A percentile compares a stretch with the other conserved stretches of the same genome.
These are phyloP conservation scores for Neocrepidodera transversa DNA, from an alignment of 2,888 invertebrate species.

Conservation along the genomic window DNA sequence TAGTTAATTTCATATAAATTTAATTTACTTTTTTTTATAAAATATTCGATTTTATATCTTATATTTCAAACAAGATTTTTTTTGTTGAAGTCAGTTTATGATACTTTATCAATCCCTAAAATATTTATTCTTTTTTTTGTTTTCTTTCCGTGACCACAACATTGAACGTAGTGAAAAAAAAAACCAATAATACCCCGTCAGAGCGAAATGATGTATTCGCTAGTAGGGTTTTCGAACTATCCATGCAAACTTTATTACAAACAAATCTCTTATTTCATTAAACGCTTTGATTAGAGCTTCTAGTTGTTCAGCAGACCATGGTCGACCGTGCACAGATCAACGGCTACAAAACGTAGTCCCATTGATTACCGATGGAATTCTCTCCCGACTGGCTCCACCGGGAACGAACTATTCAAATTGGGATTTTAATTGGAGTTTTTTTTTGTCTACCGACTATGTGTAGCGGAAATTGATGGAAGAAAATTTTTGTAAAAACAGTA, in stretches of 20 bases:
- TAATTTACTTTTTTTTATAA: no score
- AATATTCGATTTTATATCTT: no score
- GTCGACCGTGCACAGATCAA: conserved; percentile 42
- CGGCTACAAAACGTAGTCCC: conserved; percentile 36
- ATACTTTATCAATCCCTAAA: background rate
- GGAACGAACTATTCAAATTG: conserved; percentile 17
- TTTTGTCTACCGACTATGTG: conserved; percentile 4
- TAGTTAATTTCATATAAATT: no score
- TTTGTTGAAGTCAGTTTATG: no score
- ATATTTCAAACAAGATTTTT: no score
- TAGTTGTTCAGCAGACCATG: conserved; percentile 57
- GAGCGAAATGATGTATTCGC: conserved; percentile 13
- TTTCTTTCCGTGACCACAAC: background rate
- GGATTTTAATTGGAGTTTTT: conserved; percentile 11
- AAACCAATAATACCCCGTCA: conserved; percentile 2
- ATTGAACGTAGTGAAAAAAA: conserved; percentile 4
- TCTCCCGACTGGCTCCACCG: background rate
- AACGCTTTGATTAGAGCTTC: conserved; percentile 57
- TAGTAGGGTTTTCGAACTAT: conserved; percentile 21
- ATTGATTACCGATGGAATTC: conserved; percentile 27
- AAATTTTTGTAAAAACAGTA: conserved; percentile 1
- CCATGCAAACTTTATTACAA: conserved; percentile 38
- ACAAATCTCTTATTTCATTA: conserved; percentile 58
- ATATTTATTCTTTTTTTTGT: background rate
- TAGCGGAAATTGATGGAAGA: conserved; percentile 10